Base-by-base conservation (phyloP, 2,888 invertebrate species). In the Noctua janthina region DNA sequence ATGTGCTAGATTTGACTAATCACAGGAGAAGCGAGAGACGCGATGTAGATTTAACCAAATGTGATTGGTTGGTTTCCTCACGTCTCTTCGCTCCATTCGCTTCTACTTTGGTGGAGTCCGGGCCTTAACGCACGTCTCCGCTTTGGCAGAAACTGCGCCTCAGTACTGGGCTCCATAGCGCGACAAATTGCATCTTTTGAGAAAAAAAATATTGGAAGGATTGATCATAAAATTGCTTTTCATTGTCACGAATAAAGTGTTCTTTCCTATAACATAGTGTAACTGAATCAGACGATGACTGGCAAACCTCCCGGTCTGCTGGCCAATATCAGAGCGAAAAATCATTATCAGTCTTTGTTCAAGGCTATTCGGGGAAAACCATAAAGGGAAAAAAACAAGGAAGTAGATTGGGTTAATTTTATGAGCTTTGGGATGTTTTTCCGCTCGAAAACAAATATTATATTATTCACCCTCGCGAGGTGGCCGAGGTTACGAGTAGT, bases 201-300 rank as follows among this genome's bases (percentile, higher is more conserved):
- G 17, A 39, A 81, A 85, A 81, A 83, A 81, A 29, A 70, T 20
- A 54, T 69, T 83, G 62, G 15, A n/a, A 49, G 62, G 17, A 29
- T 69, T 70, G 39, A 10, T 29, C 35, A 66, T 39, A 56, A 68
- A 80, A 85, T 85, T 75, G 62, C 10, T 54, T 86, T 86, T 74
- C 66, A 35, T 86, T 86, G 67, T 82, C 17, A 71, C 49, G 39
- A 69, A 73, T 76, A 73, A 43, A 67, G n/a, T 46, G 15, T 64
- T 81, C 29, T 72, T 35, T 74, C 46, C 67, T 74, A 46, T 76
- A 39, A 66, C 11, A 5, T 17, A 35, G n/a, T 43, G 56, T 20
- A 35, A 70, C 29, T 64, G 20, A 69, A 73, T 59, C 10, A 17
- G 13, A 54, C 13, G 17, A 74, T 74, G 86, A 82, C 73, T 74